phyloP scores from a whole-genome alignment of 2,888 invertebrate species.

The Lithophane leautieri region DNA sequence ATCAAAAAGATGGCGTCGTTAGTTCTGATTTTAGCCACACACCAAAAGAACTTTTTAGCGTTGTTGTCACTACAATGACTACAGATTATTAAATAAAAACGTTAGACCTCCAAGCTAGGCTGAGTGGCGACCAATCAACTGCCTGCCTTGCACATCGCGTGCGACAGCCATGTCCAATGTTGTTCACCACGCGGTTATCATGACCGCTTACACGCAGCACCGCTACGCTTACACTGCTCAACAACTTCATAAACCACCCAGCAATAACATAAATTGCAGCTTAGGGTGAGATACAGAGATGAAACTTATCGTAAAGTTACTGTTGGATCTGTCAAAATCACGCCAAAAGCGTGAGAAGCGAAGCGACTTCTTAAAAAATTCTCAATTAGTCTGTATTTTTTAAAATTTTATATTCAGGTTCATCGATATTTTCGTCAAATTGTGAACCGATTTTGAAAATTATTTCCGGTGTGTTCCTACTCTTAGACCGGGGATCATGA shows the following conservation, averaged over 20 bases:
- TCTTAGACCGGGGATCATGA: no score
- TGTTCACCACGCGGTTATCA: constrained; percentile 43
- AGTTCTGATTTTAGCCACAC: background rate
- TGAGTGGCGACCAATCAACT: constrained; percentile 33
- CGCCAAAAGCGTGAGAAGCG: no score
- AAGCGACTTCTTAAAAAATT: no score
- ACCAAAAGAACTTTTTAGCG: background rate
- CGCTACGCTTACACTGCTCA: constrained; percentile 1
- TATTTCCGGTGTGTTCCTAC: no score
- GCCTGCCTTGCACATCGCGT: constrained; percentile 34
- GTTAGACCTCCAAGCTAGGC: background rate
- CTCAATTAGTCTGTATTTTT: no score
- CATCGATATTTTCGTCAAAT: no score
- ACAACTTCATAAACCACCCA: background rate
- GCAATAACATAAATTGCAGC: background rate
- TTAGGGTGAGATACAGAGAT: no score
- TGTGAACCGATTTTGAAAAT: no score
- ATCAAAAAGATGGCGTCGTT: no score
- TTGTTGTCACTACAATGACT: background rate
- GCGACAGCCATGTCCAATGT: constrained; percentile 54
- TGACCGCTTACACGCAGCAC: constrained; percentile 17
- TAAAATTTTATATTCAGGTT: no score
- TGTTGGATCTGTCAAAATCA: no score
- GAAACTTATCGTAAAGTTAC: background rate
- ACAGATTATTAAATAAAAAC: background rate